Evolutionary conservation across 2,797 vertebrate genomes (phyloP), one percentile per base, ranked within the genome.

Genomic region (Thaleichthys pacificus): DNA sequence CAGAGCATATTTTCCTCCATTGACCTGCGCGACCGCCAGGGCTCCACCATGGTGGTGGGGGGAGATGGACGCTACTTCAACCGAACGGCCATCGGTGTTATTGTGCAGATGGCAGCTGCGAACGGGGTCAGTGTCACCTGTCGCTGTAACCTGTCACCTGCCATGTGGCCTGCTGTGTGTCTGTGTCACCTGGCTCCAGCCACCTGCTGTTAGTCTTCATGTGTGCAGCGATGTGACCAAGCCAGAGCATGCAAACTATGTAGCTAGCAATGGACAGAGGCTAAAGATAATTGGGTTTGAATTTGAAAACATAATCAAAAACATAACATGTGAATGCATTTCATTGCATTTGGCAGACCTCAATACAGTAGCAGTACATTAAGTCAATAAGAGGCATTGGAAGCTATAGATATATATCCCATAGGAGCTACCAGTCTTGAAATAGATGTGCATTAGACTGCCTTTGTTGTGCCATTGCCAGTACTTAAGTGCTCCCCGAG

Each of bases 1-100:
- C 97, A 99, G 90, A 97, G 97, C 83, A 91, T 98, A 75, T 96
- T 97, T 87, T 96, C 92, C 85, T 98, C 96, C 82, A 96, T 99
- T 85, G 97, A 99, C 89, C 89, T 99, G 28, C 95, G 95, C 35
- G 96, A 98, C 83, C 97, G 97, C 26, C 97, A 99, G 89, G 97
- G 97, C 79, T 94, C 96, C 60, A 96, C 96, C 42, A 68, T 99
- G 90, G 95, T 98, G 77, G 94, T 97, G 61, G 97, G 97, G 85
- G 97, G 97, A 77, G 97, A 99, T 71, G 97, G 97, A 69, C 94
- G 97, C 80, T 98, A 96, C 89, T 95, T 97, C 86, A 98, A 97
- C 91, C 94, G 85, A 67, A 86, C 91, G 7, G 96, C 97, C 74
- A 93, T 96, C 83, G 94, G 95, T 88, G 93, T 96, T 78, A 94